These are phyloP conservation scores for Prosopocoilus inquinatus DNA, from an alignment of 2,888 invertebrate species.

Conservation along the genomic window DNA sequence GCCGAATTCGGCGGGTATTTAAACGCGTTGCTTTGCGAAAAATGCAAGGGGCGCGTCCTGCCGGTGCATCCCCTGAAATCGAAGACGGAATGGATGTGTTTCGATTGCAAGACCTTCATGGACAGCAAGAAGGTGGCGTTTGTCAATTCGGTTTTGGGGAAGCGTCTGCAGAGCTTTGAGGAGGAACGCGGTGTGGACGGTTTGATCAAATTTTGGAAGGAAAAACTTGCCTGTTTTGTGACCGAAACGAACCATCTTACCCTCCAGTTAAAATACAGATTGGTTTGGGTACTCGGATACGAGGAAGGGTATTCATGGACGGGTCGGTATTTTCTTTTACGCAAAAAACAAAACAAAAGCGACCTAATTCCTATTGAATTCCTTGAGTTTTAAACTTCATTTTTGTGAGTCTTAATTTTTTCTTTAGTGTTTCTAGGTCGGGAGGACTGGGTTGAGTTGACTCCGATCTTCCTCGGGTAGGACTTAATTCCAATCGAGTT, in stretches of 20 bases:
- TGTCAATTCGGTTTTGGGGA: constrained; percentile 56
- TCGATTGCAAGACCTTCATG: constrained; percentile 54
- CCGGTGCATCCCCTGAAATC: constrained; percentile 57
- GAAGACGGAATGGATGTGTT: constrained; percentile 60
- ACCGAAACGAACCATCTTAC: constrained; percentile 62
- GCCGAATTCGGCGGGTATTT: constrained; percentile 59
- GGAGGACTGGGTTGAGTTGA: too few species aligned
- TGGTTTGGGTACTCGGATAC: constrained; percentile 63
- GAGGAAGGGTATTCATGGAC: constrained; percentile 56
- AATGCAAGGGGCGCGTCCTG: constrained; percentile 56
- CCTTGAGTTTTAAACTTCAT: too few species aligned
- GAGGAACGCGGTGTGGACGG: constrained; percentile 55
- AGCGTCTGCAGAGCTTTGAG: constrained; percentile 55
- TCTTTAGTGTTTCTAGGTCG: too few species aligned
- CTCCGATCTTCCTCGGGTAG: too few species aligned
- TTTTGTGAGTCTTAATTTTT: too few species aligned
- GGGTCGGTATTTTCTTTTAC: constrained; percentile 51
- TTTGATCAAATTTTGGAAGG: constrained; percentile 57
- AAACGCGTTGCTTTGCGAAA: constrained; percentile 43
- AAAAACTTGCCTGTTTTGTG: constrained; percentile 56
- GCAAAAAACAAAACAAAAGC: too few species aligned
- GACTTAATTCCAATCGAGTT: too few species aligned
- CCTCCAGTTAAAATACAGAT: constrained; percentile 61
- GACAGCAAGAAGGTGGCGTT: constrained; percentile 55
- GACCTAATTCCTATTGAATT: too few species aligned